Evolutionary conservation across 2,113 vertebrate species (phyloP), one percentile per base, ranked within the genome.

Genomic region (Podilymbus podiceps): DNA sequence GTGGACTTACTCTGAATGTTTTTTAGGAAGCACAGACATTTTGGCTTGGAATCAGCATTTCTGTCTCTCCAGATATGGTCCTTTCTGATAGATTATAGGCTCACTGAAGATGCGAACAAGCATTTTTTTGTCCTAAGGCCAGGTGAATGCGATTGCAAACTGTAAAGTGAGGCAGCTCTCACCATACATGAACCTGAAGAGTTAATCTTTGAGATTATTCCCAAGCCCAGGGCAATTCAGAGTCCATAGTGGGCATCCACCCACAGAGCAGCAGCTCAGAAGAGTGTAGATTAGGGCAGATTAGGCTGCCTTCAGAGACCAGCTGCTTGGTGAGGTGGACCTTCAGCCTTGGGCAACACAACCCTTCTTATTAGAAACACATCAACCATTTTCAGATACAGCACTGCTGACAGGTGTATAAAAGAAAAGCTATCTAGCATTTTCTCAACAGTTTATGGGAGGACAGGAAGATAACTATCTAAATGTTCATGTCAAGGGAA

Each of bases 21-120:
- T 78, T 91, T 85, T 38, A 75, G 52, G 21, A 85, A 84, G 53
- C 18, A 38, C 6, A 73, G 40, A n/a, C 2, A 33, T 76, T 88
- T 67, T 69, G 17, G 7, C 22, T 69, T 68, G 19, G 33, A 88
- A 86, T 46, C 25, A 83, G 27, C 11, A 33, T 20, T 42, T 53
- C 55, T 47, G 2, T 15, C 53, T 66, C 35, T 71, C 55, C 42
- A 73, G 25, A 35, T 59, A 74, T 4, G 8, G 4, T 20, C 46
- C 14, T 3, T 3, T 81, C 77, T 0, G 0, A 64, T 8, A n/a
- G 19, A 15, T 24, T 53, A 7, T 5, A 52, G 13, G 15, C 1
- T 4, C 30, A 30, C 9, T 68, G 47, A 69, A 62, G 42, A n/a
- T 77, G 9, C 16, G 63, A 85, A 76, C 9, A 72, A 55, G 5